These are phyloP conservation scores for Tortrix viridana DNA, from an alignment of 2,888 invertebrate genomes.

Conservation along the genomic window DNA sequence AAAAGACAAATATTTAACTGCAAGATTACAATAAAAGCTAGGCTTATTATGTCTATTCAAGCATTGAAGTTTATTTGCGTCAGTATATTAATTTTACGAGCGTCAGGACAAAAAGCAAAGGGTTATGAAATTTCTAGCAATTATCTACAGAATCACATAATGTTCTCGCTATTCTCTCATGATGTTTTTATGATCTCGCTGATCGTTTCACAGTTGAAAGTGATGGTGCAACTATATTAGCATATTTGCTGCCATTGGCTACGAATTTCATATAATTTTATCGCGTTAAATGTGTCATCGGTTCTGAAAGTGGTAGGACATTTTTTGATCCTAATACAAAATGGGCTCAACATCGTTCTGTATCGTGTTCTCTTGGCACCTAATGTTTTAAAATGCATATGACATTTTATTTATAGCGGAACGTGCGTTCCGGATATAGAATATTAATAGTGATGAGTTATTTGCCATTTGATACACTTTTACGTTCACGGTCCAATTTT, in stretches of 20 bases:
- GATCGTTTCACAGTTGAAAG: conserved; percentile 18
- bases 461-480: conserved; percentile 72
- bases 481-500: conserved; percentile 56
- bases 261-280: too few species aligned
- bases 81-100: conserved; percentile 2
- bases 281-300: too few species aligned
- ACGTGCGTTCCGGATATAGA: conserved; percentile 39
- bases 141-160: conserved; percentile 28
- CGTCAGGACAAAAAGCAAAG: conserved; percentile 19
- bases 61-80: neutral
- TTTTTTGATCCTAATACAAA: too few species aligned
- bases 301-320: too few species aligned
- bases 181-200: conserved; percentile 29
- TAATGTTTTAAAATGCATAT: conserved; percentile 15
- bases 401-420: conserved; percentile 28
- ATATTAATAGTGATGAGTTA: conserved; percentile 46
- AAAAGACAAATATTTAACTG: too few species aligned
- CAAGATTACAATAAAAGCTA: neutral
- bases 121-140: conserved; percentile 20
- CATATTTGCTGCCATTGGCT: too few species aligned
- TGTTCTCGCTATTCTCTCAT: conserved; percentile 18
- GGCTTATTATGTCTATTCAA: conserved; percentile 1
- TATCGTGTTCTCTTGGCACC: too few species aligned
- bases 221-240: conserved; percentile 14
- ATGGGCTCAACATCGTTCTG: too few species aligned